These are phyloP conservation scores for Lepisosteus osseus DNA, from an alignment of 2,113 vertebrate species.

Conservation along the genomic window DNA sequence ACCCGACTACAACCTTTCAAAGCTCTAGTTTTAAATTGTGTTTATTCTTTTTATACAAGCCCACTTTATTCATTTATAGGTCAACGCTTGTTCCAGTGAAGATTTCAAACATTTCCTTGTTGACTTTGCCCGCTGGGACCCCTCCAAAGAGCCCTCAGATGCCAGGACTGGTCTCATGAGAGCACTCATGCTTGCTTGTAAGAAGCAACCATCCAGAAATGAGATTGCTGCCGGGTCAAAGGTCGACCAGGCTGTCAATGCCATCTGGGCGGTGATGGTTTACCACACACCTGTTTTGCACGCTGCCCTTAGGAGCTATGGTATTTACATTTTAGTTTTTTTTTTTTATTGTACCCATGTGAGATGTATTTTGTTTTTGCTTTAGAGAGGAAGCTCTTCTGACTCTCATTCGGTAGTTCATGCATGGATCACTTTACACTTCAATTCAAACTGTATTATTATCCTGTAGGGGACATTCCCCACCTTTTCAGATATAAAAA, in stretches of 20 bases:
- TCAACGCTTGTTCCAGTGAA: conserved; percentile 54
- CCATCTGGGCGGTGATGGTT: conserved; percentile 92
- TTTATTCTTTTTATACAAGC: too few relatives aligned
- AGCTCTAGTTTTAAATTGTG: too few relatives aligned
- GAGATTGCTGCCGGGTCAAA: conserved; percentile 82
- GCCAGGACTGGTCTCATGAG: conserved; percentile 81
- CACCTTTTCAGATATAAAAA: too few relatives aligned
- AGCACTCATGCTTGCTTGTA: conserved; percentile 79
- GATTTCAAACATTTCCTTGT: conserved; percentile 76
- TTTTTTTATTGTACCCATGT: conserved; percentile 35
- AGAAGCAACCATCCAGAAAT: conserved; percentile 82
- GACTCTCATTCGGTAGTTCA: background rate
- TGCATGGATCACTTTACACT: background rate
- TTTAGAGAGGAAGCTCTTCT: too few relatives aligned
- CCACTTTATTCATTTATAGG: conserved; percentile 46
- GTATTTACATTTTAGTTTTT: conserved; percentile 58
- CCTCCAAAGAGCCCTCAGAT: conserved; percentile 75
- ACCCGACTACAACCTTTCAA: too few relatives aligned
- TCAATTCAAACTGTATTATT: background rate
- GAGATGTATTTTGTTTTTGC: too few relatives aligned
- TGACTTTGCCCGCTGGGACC: conserved; percentile 86
- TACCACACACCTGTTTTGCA: conserved; percentile 89
- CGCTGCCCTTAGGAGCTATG: conserved; percentile 79
- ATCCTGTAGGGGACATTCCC: too few relatives aligned
- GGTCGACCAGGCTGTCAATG: conserved; percentile 93